Base-by-base conservation (phyloP, 2,888 invertebrate genomes). In the Nasonovia ribisnigri region DNA sequence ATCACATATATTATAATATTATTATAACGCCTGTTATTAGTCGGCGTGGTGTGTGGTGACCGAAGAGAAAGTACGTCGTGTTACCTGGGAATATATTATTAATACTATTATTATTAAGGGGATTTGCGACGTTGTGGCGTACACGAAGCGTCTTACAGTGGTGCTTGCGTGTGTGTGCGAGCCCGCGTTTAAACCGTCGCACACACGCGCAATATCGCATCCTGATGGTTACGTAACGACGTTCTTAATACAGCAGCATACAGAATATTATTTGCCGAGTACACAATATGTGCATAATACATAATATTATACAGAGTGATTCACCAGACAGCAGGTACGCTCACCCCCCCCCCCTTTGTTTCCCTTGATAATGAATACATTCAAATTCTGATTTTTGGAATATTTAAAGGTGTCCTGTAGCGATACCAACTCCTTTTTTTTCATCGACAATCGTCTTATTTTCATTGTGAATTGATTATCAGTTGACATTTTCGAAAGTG, bases 41-140 rank as follows among this genome's bases (percentile, higher is more conserved):
- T 5, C 46, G n/a, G 24, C 46, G 46, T 26, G 24, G 51, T 51
- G 51, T 54, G 91, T 43, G 43, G 42, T n/a, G 43, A 67, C 88
- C 77, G 48, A 90, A 90, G 93, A 90, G 93, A 93, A 93, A 93
- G 93, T 90, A 86, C 84, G 42, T 5, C 60, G 42, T 5, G 88
- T 92, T 89, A 36, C 88, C 43, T 36, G 29, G 60, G 93, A 90
- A 90, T 84, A 90, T 57, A 84, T 88, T 92, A 60, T 57, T 48
- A 51, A 51, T 77, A 88, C 3, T 88, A 54, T 57, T 42, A 54
- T n/a, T 26, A 92, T 60, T 67, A 88, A 77, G 67, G 51, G 92
- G 51, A 77, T 88, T 92, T 88, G 92, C 60, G 48, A 60, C 48
- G 60, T 86, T 13, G 86, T 67, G 77, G 42, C 24, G 87, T 91